phyloP scores from a whole-genome alignment of 2,113 vertebrate species.

The Phylloscopus whistleri region DNA sequence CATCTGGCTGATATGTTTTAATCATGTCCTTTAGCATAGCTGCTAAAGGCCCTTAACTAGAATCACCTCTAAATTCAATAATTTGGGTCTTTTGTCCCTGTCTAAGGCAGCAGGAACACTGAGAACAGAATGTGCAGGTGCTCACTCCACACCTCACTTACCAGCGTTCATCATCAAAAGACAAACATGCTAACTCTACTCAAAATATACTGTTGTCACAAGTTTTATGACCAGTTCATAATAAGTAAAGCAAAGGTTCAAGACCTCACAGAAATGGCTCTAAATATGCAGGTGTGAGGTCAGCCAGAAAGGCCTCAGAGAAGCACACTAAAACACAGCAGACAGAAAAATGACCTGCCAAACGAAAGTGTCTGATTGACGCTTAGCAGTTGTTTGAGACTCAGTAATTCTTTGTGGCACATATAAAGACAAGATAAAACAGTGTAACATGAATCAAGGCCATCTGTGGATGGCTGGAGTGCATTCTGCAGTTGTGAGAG shows the following conservation, averaged over 20 bases:
- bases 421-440: constrained; percentile 40
- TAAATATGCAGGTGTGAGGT: not conserved
- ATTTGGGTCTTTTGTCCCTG: not conserved
- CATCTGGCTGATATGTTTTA: not conserved
- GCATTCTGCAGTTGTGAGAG: not conserved
- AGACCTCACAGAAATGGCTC: not conserved
- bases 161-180: not conserved
- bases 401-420: not conserved
- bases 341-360: constrained; percentile 14
- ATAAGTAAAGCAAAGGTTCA: not conserved
- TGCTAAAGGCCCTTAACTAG: not conserved
- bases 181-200: not conserved
- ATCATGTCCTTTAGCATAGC: not conserved
- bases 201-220: not conserved
- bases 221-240: not conserved
- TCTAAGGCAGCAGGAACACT: not conserved
- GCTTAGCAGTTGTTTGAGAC: constrained; percentile 18
- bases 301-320: not conserved
- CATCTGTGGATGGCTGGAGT: not conserved
- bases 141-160: not conserved
- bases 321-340: not conserved
- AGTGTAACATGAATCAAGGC: constrained; percentile 6
- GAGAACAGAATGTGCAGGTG: not conserved
- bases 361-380: constrained; percentile 15
- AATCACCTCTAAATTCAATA: not conserved